Evolutionary conservation across 2,888 invertebrate genomes (phyloP).

Genomic region (Aradus depressus): DNA sequence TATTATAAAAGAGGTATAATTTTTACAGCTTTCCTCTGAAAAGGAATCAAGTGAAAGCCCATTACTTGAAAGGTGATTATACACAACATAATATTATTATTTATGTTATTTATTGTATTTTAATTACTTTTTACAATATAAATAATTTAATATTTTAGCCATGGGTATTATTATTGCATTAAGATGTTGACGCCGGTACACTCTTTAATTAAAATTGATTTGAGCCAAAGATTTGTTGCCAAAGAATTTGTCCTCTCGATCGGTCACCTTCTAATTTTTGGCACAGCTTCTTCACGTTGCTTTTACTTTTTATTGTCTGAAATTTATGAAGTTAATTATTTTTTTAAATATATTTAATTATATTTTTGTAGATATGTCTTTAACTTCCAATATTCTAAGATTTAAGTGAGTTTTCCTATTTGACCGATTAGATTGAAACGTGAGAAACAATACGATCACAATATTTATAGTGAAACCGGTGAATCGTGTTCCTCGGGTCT

Average conservation of each 20-base stretch:
- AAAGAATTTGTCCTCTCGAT: slow-evolving; percentile 8
- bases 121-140: slow-evolving; percentile 6
- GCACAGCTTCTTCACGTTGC: slow-evolving; percentile 5
- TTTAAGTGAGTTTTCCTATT: not conserved
- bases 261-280: slow-evolving; percentile 14
- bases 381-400: not conserved
- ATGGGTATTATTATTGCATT: not conserved
- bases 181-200: no score
- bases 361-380: not conserved
- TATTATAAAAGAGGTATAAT: slow-evolving; percentile 3
- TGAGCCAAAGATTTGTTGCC: slow-evolving; percentile 7
- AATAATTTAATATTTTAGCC: not conserved
- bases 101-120: no score
- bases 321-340: not conserved
- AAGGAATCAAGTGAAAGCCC: slow-evolving; percentile 24
- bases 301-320: slow-evolving; percentile 7
- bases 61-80: slow-evolving; percentile 29
- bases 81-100: not conserved
- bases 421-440: no score
- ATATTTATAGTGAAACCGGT: no score
- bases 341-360: not conserved
- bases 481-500: no score
- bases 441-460: no score
- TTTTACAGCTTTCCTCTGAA: slow-evolving; percentile 27
- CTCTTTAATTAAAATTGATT: slow-evolving; percentile 1